Base-by-base conservation (phyloP, 2,797 vertebrate species). In the Phylloscopus collybita region DNA sequence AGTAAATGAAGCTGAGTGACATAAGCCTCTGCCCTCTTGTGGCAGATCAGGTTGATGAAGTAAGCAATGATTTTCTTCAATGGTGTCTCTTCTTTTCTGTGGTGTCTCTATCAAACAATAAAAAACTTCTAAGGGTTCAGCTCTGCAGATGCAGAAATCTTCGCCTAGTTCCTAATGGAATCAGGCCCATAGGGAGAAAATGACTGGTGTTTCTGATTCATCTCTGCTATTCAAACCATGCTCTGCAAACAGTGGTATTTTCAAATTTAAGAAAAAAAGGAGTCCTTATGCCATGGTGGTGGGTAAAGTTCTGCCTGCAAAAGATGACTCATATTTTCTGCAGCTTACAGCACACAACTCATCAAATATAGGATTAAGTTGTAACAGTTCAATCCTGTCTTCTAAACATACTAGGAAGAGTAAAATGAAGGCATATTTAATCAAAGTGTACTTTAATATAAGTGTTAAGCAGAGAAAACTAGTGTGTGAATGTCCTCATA, bases 1-100 rank as follows among this genome's bases (percentile, higher is more conserved):
- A 84, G 64, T 36, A 49, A 66, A 60, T 49, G 71, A 85, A 87
- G 23, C 36, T 73, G 89, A 95, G 89, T 89, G 93, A 93, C 81
- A 56, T 57, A 71, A 86, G 54, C 74, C 76, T 89, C 90, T 95
- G 96, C 95, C 92, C 86, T 94, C 94, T 96, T 92, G 93, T 96
- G 91, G 94, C 82, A 91, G 82, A 90, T 79, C 40, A 59, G 25
- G 36, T 10, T 93, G 81, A 47, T 73, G 61, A 93, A 90, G 50
- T 50, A 67, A 90, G 9, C 26, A 64, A 45, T 0, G 3, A 60
- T n/a, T 64, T 73, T 70, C 59, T 80, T 81, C 30, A 83, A 44
- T 11, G 1, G 4, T 21, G 13, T 14, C 26, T 54, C 53, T 54
- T 34, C 30, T 40, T 32, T n/a, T 56, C 47, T 40, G 4, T 0